Conservation (phyloP, 2,888 invertebrate species). For the Saturnia pavonia region DNA sequence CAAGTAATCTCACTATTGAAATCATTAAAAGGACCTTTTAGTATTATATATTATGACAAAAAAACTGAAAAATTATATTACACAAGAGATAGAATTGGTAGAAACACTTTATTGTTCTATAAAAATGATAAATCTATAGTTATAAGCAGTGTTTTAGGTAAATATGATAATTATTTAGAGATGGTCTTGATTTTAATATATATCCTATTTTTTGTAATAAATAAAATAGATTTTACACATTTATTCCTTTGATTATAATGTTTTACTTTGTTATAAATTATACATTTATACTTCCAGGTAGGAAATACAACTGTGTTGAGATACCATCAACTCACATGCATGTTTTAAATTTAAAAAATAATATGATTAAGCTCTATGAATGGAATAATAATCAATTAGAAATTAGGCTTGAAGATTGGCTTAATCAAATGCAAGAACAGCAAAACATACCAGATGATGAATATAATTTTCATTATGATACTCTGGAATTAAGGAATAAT, state of each 20-base stretch:
- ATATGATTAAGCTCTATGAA: conserved; percentile 49
- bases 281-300: conserved; percentile 38
- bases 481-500: conserved; percentile 39
- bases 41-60: conserved; percentile 89
- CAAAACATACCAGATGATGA: conserved; percentile 64
- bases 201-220: not conserved
- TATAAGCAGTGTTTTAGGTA: conserved; percentile 81
- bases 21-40: conserved; percentile 90
- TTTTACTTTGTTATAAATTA: not conserved
- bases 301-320: conserved; percentile 78
- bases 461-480: conserved; percentile 46
- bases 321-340: conserved; percentile 84
- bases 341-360: conserved; percentile 65
- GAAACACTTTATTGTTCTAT: conserved; percentile 90
- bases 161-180: conserved; percentile 23
- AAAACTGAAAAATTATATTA: conserved; percentile 85
- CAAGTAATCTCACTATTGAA: conserved; percentile 75
- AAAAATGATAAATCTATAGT: conserved; percentile 60
- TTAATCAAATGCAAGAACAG: conserved; percentile 50
- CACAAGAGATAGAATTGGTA: conserved; percentile 91
- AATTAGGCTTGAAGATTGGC: conserved; percentile 50
- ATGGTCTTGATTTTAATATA: not conserved
- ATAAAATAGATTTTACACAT: not conserved
- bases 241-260: not conserved
- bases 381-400: conserved; percentile 52